Conservation (phyloP, 2,888 invertebrate genomes). For the Drosophila gaucha region DNA sequence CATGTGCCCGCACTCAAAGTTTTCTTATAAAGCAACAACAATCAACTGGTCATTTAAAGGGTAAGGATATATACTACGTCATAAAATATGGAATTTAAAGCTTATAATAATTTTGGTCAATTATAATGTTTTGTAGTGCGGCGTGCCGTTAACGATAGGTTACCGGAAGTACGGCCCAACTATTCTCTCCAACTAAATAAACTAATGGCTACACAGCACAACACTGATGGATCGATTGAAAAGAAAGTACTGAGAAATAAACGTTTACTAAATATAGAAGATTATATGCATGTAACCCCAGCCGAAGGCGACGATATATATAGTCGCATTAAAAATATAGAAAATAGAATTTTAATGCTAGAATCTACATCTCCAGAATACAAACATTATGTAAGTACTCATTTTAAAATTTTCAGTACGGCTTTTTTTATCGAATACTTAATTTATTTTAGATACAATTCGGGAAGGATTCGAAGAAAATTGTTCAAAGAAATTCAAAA, state of each 20-base stretch:
- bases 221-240: slow-evolving; percentile 79
- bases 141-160: slow-evolving; percentile 89
- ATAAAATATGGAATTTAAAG: background rate
- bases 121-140: slow-evolving; percentile 86
- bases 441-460: slow-evolving; percentile 33
- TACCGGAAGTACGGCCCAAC: slow-evolving; percentile 87
- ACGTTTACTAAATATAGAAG: slow-evolving; percentile 60
- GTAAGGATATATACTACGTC: slow-evolving; percentile 84
- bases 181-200: slow-evolving; percentile 85
- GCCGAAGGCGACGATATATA: slow-evolving; percentile 86
- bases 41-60: slow-evolving; percentile 92
- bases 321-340: slow-evolving; percentile 89
- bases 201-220: slow-evolving; percentile 82
- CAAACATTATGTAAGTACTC: slow-evolving; percentile 86
- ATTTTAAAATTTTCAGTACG: background rate
- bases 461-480: slow-evolving; percentile 1
- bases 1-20: slow-evolving; percentile 92
- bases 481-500: background rate
- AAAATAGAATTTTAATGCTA: slow-evolving; percentile 89
- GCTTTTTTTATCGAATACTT: background rate
- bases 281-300: slow-evolving; percentile 44
- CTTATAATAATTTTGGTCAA: slow-evolving; percentile 1
- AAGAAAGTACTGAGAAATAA: slow-evolving; percentile 18
- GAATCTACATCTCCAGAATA: slow-evolving; percentile 94
- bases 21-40: slow-evolving; percentile 89